Base-by-base conservation (phyloP, 2,113 vertebrate genomes). In the Dolichallabes microphthalmus region DNA sequence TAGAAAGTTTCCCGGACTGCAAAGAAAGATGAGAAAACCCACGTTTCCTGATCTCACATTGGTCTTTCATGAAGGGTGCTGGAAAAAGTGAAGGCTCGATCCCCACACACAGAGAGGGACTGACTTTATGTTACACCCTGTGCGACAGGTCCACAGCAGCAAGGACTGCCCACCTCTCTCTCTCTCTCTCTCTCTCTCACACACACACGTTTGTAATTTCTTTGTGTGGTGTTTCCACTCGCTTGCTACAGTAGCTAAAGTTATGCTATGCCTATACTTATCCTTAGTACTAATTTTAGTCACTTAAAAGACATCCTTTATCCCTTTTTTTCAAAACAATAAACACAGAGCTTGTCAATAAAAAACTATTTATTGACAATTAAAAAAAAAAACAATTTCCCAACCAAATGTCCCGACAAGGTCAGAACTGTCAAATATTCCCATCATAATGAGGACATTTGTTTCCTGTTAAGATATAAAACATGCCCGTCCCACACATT, bases 71-170 rank as follows among this genome's bases (percentile, higher is more conserved):
- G 90, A 92, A 92, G 90, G 83, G 90, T 91, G 89, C 61, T 85
- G 88, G 84, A 57, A 71, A 82, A 90, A 93, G 87, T 92, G 92
- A 90, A 86, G 87, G 90, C 89, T 90, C 82, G 93, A 92, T 90
- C 91, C 91, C 90, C 90, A 88, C 89, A 88, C 89, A 73, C 91
- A 87, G 90, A 91, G 90, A 87, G 90, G 87, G 87, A 88, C 86
- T 90, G 92, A 90, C 91, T 93, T 92, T 90, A 91, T 92, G 92
- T 91, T 93, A 94, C 94, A 94, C 91, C 92, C 87, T 92, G 93
- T 88, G 90, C 90, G 94, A 93, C 93, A 95, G 93, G 90, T 94
- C 92, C 90, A 83, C 87, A 64, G 86, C 80, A 73, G 89, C 90
- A 90, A 91, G 92, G 92, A 94, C 92, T 77, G 92, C 93, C 93